Base-by-base conservation (phyloP, 2,888 invertebrate genomes). In the Papilio elwesi region DNA sequence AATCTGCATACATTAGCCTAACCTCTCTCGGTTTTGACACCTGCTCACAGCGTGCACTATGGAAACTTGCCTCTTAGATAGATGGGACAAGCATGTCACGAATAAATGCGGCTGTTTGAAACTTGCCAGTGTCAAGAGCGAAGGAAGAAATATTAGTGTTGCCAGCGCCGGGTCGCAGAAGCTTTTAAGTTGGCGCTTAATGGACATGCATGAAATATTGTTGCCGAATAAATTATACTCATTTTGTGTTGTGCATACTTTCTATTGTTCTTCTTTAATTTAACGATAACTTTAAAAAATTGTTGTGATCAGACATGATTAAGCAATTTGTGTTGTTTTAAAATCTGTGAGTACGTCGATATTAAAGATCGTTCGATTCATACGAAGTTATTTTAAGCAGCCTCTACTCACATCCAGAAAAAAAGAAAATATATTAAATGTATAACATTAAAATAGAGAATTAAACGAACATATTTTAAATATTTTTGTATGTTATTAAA, bases 1-100 rank as follows among this genome's bases (percentile, higher is more conserved):
- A 92, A 92, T 92, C 92, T 92, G 92, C 93, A 93, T 93, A 89
- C 91, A 93, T 93, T 93, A 92, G 88, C 90, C 89, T 89, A 90
- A 91, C 88, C 88, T 89, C 89, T 87, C 88, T 87, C 88, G 91
- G 92, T 92, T 92, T 91, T 92, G 93, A 92, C 93, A 93, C 93
- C 93, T 92, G 92, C 90, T 90, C 89, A 85, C 87, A 79, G 77
- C 81, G 80, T 47, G 77, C 51, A 75, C 80, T 85, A 85, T 83
- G 86, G 87, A 85, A 86, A 87, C 83, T 85, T 81, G 78, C 80
- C 81, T 78, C 75, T 81, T 81, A 85, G 90, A 92, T 90, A 85
- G 89, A 92, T 92, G 89, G 87, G 84, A 83, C 87, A 89, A 90
- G 90, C 90, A 90, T 85, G 90, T 88, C 89, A 86, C 82, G 83